Conservation (phyloP, 2,888 invertebrate species). For the Tyria jacobaeae region DNA sequence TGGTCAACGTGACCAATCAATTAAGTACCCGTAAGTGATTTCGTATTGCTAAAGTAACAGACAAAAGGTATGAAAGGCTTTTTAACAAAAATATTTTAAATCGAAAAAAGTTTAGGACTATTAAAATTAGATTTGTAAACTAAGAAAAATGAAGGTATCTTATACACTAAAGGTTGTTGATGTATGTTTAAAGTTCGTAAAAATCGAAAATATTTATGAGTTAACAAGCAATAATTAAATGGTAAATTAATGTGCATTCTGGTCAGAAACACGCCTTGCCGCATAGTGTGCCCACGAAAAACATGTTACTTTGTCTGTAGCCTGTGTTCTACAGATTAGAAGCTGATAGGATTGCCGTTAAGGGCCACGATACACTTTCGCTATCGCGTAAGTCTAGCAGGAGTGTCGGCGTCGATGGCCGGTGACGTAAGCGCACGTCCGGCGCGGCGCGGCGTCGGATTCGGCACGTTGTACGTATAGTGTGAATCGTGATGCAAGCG, state of each 20-base stretch:
- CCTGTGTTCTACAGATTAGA: conserved; percentile 21
- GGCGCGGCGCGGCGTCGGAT: conserved; percentile 41
- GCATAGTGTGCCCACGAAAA: not conserved
- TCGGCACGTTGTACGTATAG: conserved; percentile 65
- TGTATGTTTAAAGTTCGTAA: not conserved
- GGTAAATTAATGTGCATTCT: not conserved
- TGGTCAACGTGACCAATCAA: conserved; percentile 42
- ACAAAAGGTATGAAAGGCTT: not conserved
- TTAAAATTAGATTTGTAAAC: not conserved
- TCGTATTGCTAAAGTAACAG: not conserved
- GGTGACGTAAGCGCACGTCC: conserved; percentile 61
- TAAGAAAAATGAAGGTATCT: not conserved
- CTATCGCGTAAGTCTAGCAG: conserved; percentile 48
- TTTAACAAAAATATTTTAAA: not conserved
- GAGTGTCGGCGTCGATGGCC: conserved; percentile 26
- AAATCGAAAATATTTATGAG: not conserved
- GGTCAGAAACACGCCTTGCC: not conserved
- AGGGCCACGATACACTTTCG: conserved; percentile 54
- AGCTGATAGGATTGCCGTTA: conserved; percentile 43
- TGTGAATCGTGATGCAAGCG: conserved; percentile 63
- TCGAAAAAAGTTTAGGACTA: not conserved
- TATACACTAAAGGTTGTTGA: not conserved
- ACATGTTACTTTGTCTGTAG: conserved; percentile 1
- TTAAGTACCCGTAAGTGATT: conserved; percentile 28
- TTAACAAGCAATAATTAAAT: no score